Evolutionary conservation across 1,140 invertebrate genomes (phyloP).

Genomic region (Proales similis): DNA sequence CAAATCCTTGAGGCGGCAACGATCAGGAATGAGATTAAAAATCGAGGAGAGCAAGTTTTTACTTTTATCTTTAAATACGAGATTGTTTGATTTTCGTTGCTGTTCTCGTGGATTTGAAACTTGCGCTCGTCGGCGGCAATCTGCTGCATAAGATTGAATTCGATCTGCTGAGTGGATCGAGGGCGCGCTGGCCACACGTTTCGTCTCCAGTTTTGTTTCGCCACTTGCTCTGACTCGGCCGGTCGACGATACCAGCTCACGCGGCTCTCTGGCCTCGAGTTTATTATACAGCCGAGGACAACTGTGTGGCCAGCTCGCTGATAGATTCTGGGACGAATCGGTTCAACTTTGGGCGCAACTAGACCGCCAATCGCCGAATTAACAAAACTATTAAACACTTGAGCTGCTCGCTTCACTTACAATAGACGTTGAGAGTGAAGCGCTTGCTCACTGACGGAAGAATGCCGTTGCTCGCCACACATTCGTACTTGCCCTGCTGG

Average conservation of each 20-base stretch:
- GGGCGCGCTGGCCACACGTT: no score
- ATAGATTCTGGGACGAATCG: constrained; percentile 18
- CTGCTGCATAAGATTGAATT: no score
- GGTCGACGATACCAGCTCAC: constrained; percentile 23
- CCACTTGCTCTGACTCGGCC: neutral
- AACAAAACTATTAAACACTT: neutral
- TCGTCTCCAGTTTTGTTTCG: neutral
- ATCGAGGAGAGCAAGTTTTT: no score
- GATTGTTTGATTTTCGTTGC: constrained; percentile 19
- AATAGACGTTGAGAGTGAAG: constrained; percentile 33
- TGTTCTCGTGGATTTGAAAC: constrained; percentile 1
- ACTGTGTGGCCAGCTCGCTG: constrained; percentile 1
- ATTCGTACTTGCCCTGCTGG: constrained; percentile 32
- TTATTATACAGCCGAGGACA: constrained; percentile 22
- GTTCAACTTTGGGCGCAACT: constrained; percentile 11
- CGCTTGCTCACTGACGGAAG: constrained; percentile 34
- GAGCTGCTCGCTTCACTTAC: constrained; percentile 5
- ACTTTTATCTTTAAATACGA: constrained; percentile 21
- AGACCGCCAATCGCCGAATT: neutral
- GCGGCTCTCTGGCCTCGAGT: constrained; percentile 13
- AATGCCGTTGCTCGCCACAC: constrained; percentile 36
- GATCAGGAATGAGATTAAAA: no score
- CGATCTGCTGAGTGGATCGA: no score
- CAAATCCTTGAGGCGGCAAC: no score
- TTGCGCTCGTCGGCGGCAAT: neutral